Evolutionary conservation across 1,140 invertebrate species (phyloP), one percentile per base, ranked within the genome.

Genomic region (Sycobia sp.): DNA sequence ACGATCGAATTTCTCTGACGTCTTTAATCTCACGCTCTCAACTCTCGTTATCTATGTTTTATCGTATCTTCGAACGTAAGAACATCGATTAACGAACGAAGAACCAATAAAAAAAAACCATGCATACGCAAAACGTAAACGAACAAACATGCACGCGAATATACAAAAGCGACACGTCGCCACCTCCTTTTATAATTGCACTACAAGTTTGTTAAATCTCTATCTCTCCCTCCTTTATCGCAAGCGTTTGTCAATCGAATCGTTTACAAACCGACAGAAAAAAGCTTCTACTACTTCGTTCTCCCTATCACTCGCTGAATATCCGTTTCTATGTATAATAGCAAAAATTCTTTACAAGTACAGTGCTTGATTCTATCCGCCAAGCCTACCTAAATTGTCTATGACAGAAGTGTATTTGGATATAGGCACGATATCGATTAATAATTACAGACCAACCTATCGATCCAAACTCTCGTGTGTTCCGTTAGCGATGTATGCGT

Each of bases 361-460:
- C 29, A 32, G 29, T 7, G 29, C 29, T 32, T n/a, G 38, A 71
- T 71, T 36, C 53, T 11, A 27, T 51, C 5, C n/a, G n/a, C n/a
- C n/a, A n/a, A n/a, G n/a, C n/a, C n/a, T n/a, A n/a, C n/a, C n/a
- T n/a, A 34, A 54, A 49, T 62, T 39, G 54, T 66, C 67, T 68
- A 77, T n/a, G 74, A 77, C 71, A 75, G 27, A 32, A 53, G 62
- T 68, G 69, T 76, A 74, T 75, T n/a, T 74, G 74, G 70, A 78
- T 78, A 79, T 75, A 79, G 77, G 77, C 77, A 79, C 77, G 67
- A 77, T 79, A 77, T 75, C 38, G 47, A 62, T 54, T 61, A n/a
- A 51, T 61, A 62, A 54, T 62, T 62, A 62, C 59, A 55, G 46
- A 38, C 39, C 39, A 73, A 74, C 63, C 62, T 69, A 71, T 53